phyloP scores from a whole-genome alignment of 2,888 invertebrate genomes.

The Nemoura dubitans region DNA sequence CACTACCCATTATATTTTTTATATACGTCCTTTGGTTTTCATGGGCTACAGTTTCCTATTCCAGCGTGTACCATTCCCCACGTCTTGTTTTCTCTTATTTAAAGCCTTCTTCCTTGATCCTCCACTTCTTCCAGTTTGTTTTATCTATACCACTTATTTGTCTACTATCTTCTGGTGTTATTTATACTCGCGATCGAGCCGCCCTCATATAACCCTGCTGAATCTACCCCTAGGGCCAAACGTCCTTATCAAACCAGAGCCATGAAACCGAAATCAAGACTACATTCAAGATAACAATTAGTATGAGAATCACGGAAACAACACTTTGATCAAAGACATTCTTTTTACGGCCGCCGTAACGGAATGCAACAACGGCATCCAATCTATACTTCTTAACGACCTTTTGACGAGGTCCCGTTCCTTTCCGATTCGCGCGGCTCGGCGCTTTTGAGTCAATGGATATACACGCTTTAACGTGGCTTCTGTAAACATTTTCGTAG shows the following conservation, averaged over 20 bases:
- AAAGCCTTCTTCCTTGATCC: conserved; percentile 31
- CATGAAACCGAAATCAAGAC: neutral
- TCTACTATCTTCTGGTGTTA: conserved; percentile 21
- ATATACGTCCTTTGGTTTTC: neutral
- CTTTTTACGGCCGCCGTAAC: neutral
- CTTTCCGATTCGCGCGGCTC: neutral
- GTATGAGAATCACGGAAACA: neutral
- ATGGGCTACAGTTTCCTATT: neutral
- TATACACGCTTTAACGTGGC: neutral
- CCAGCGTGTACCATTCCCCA: neutral
- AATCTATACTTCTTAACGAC: neutral
- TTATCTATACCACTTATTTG: conserved; percentile 40
- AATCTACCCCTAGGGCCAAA: neutral
- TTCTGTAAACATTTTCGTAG: neutral
- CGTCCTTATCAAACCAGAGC: neutral
- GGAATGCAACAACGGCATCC: neutral
- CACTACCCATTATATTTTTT: conserved; percentile 1
- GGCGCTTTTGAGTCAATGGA: neutral
- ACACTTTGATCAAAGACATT: neutral
- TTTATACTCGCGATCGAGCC: conserved; percentile 24
- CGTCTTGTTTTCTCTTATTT: conserved; percentile 22
- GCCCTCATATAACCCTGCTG: neutral
- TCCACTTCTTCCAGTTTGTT: conserved; percentile 36
- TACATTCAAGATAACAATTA: neutral
- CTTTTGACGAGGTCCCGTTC: neutral